A percentile compares a stretch with the other conserved stretches of the same genome.
These are phyloP conservation scores for Mormyrops attenuatus DNA, from an alignment of 2,797 vertebrate genomes.

Conservation along the genomic window DNA sequence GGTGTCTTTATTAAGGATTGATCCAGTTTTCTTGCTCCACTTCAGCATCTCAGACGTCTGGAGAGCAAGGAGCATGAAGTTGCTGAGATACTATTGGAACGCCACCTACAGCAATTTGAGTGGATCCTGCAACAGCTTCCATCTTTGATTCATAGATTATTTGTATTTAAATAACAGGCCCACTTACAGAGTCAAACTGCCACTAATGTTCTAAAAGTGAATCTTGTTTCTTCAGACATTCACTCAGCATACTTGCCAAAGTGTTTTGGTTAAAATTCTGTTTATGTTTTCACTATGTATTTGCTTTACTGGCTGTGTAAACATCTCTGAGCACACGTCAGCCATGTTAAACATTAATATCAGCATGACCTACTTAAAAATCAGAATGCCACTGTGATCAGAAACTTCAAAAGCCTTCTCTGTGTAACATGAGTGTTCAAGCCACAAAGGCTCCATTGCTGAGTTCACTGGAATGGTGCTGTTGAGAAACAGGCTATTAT, in stretches of 20 bases:
- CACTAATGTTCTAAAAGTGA: background rate
- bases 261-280: background rate
- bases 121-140: background rate
- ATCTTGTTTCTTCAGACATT: background rate
- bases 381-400: background rate
- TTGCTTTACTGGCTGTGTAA: background rate
- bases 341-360: background rate
- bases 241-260: background rate
- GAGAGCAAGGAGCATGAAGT: background rate
- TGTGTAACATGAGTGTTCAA: background rate
- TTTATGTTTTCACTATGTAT: background rate
- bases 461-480: background rate
- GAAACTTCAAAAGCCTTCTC: background rate
- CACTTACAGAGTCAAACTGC: background rate
- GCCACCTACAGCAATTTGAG: background rate
- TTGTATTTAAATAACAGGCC: background rate
- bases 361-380: background rate
- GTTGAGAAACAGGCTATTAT: background rate
- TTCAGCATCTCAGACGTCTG: background rate
- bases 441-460: background rate
- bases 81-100: background rate
- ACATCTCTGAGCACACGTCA: background rate
- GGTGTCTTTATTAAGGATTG: background rate
- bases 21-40: background rate
- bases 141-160: background rate